These are phyloP conservation scores for Pseudococcus jackbeardsleyi DNA, from an alignment of 2,888 invertebrate genomes.

Conservation along the genomic window DNA sequence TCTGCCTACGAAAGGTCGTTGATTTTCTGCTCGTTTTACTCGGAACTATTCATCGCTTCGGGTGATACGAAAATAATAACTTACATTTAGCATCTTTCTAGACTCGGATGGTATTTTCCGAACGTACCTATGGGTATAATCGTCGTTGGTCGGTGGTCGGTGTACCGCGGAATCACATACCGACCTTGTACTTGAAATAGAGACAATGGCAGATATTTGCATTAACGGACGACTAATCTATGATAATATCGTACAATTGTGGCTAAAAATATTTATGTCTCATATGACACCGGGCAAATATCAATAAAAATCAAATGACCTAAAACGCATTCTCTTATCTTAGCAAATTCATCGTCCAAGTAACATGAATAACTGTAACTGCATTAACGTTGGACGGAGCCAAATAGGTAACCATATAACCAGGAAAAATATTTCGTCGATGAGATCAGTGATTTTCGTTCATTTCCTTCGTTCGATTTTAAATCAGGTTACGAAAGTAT, in stretches of 20 bases:
- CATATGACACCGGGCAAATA: neutral
- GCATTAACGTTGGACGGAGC: neutral
- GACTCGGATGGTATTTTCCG: neutral
- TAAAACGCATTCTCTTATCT: neutral
- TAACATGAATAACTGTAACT: constrained; percentile 14
- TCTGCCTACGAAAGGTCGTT: neutral
- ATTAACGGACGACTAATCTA: neutral
- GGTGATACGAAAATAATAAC: constrained; percentile 24
- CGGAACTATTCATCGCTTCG: neutral
- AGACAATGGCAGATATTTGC: constrained; percentile 24
- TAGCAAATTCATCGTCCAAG: neutral
- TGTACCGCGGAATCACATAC: neutral
- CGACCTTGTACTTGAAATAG: constrained; percentile 53
- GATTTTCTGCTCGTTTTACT: neutral
- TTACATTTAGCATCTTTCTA: neutral
- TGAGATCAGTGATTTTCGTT: neutral
- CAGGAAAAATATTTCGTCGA: neutral
- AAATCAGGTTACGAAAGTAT: neutral
- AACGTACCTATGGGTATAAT: neutral
- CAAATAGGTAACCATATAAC: neutral
- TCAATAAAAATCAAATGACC: constrained; percentile 43
- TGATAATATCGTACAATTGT: neutral
- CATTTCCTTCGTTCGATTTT: neutral
- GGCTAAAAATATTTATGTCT: neutral
- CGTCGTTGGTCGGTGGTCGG: neutral